Evolutionary conservation across 2,888 invertebrate species (phyloP).

Genomic region (Oscheius onirici): DNA sequence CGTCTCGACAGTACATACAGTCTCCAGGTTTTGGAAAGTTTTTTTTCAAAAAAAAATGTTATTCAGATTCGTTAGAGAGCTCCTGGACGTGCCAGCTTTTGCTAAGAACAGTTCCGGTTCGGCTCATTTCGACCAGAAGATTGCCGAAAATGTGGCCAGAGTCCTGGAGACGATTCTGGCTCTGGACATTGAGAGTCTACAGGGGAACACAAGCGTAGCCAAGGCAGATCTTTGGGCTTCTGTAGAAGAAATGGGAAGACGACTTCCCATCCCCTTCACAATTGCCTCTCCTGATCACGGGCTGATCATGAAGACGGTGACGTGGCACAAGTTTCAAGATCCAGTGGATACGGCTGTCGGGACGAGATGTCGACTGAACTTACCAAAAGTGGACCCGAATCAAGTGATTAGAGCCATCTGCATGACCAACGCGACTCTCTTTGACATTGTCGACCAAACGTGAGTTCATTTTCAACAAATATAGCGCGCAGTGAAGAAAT

Average conservation of each 20-base stretch:
- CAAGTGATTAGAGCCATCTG: conserved; percentile 48
- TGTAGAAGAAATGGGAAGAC: conserved; percentile 47
- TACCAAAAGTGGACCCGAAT: conserved; percentile 46
- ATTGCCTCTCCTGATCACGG: conserved; percentile 55
- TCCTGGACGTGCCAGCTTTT: conserved; percentile 66
- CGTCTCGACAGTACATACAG: conserved; percentile 64
- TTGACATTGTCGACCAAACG: conserved; percentile 47
- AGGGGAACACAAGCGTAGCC: conserved; percentile 54
- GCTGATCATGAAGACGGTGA: conserved; percentile 55
- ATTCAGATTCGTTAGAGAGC: conserved; percentile 55
- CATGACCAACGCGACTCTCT: conserved; percentile 46
- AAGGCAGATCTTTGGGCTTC: conserved; percentile 44
- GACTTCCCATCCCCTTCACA: conserved; percentile 59
- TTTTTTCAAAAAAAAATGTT: not conserved
- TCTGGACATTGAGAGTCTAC: conserved; percentile 56
- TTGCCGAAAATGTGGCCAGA: conserved; percentile 65
- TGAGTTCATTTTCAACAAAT: no score
- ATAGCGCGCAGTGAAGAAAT: no score
- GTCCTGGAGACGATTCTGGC: conserved; percentile 61
- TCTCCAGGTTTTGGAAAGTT: conserved; percentile 39
- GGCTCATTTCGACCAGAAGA: conserved; percentile 68
- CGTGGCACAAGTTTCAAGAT: conserved; percentile 45
- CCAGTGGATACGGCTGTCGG: conserved; percentile 44
- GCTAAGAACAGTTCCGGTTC: conserved; percentile 42
- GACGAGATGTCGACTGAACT: conserved; percentile 40